Base-by-base conservation (phyloP, 2,888 invertebrate genomes). In the Darwinula stevensoni region DNA sequence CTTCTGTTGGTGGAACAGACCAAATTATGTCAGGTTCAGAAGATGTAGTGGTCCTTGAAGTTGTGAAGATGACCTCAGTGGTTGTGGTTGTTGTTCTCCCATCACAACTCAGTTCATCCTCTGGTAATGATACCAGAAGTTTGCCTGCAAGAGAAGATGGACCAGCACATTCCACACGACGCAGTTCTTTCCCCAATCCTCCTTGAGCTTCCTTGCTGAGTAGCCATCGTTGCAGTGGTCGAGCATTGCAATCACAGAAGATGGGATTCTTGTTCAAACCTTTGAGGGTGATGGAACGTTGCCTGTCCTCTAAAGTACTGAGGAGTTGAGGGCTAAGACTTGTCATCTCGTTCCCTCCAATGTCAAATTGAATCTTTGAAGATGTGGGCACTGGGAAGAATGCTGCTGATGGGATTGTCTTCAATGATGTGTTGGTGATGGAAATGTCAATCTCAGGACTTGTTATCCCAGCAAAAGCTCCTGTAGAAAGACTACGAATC, bases 1-100 rank as follows among this genome's bases (percentile, higher is more conserved):
- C 29, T 30, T 34, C 63, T 1, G 67, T 60, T 34, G 31, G 17
- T 13, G 22, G 9, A 12, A 14, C 33, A n/a, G 75, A 75, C 76
- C 78, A 80, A 42, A 82, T 80, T 13, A 82, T 80, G 43, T 80
- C 73, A 1, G 78, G 75, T 42, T 78, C 75, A 0, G 67, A 62
- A 1, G 65, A 66, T 1, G 66, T 61, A 28, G 62, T 59, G 1
- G 65, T 53, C 31, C 60, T 53, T 11, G 17, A 14, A 27, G 39
- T 33, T 31, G 38, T 37, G 30, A 34, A 33, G 4, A 37, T 38
- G 15, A 36, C 30, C 18, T 35, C 37, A 2, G 62, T 60, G 12
- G 58, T 49, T 14, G 42, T 40, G n/a, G 43, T 40, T 15, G 35
- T 22, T 3, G 34, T 36, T 14, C 36, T 35, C 13, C 16, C 34